Base-by-base conservation (phyloP, 2,797 vertebrate species). In the Florisuga fusca region DNA sequence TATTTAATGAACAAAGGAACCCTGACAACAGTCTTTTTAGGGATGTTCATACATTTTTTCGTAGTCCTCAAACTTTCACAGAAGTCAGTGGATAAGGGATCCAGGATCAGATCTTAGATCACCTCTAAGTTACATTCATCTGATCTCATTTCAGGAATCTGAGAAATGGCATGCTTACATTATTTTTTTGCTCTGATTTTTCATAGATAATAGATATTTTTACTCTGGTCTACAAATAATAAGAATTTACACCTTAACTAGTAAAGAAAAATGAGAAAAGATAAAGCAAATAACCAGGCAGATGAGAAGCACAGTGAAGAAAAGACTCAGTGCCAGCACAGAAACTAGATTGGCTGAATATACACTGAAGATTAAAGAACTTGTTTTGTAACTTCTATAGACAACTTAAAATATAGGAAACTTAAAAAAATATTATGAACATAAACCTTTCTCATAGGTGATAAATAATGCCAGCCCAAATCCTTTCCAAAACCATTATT, bases 401-500 rank as follows among this genome's bases (percentile, higher is more conserved):
- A 19, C n/a, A 89, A 33, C 51, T 78, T 63, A 59, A 78, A 87
- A 66, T 51, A 71, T 4, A 68, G 36, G 12, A 57, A 86, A 63
- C 46, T 48, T 69, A 75, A 87, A 76, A 41, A 41, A 41, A 41
- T 41, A 41, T 41, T 41, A 41, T 13, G 6, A 41, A 14, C 38
- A 45, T 69, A 75, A 87, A 76, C 18, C 19, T 82, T 80, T 61
- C 27, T 77, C 22, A 15, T 29, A 72, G 29, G 31, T 58, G 38
- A 88, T 93, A 87, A 90, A 89, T 72, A 82, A 67, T 18, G 26
- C 29, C 53, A 84, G 50, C 13, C 26, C 36, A 90, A 90, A 84
- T 59, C 55, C 57, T 93, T 91, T 82, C 14, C 48, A 76, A 88
- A 93, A 55, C 66, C 61, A 85, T 94, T 95, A 80, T 86, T 63